Base-by-base conservation (phyloP, 2,797 vertebrate species). In the Agapornis canus region DNA sequence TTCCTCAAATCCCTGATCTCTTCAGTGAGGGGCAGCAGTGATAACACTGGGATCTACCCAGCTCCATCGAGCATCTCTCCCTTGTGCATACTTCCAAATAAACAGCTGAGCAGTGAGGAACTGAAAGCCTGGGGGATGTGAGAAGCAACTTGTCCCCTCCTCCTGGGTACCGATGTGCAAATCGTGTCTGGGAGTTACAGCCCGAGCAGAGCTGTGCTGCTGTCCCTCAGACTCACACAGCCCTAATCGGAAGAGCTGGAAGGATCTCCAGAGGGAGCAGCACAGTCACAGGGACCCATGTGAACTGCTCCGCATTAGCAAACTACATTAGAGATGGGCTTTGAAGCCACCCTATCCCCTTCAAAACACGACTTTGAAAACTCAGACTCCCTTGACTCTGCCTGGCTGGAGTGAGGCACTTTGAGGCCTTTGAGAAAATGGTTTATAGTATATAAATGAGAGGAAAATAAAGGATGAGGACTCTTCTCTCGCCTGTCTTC, bases 331-430 rank as follows among this genome's bases (percentile, higher is more conserved):
- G 13, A 96, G 94, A 47, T 1, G 23, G 47, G 79, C 93, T 97
- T 94, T 96, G 52, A 95, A 97, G 91, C 20, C 52, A 3, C 43
- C 10, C 22, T 31, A 8, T 4, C 23, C 79, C 92, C 95, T 97
- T 96, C 91, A 92, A 92, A 96, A 60, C 0, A 12, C 9, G 4
- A 2, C 94, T 97, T 97, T 93, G 92, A 96, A 95, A 94, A 59
- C 68, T 65, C 35, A 39, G 47, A 17, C 79, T 96, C 92, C 94
- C 92, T 35, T 1, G 88, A 72, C 91, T 92, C 94, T 5, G 31
- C 5, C 16, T n/a, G 89, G 65, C 66, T 54, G 69, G 84, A 96
- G 86, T 7, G 68, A 29, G 19, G 43, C 64, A 31, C 69, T 61
- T 83, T 23, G 25, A 95, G 52, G 90, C 86, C 93, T 88, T 89